These are phyloP conservation scores for Lerema accius DNA, from an alignment of 1,140 invertebrate species.

Conservation along the genomic window DNA sequence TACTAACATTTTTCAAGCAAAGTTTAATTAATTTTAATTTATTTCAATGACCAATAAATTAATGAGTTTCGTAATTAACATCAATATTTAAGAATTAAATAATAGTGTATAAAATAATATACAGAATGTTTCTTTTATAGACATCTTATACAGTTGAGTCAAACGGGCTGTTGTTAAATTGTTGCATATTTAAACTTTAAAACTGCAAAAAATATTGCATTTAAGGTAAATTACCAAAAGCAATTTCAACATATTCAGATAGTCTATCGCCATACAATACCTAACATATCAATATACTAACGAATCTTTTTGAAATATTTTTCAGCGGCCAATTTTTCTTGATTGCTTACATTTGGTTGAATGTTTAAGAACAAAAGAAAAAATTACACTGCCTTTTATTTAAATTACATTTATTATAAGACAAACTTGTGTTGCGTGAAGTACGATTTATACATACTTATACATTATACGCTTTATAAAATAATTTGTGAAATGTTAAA, in stretches of 20 bases:
- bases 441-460: background rate
- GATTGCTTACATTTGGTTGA: background rate
- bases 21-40: no score
- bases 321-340: constrained; percentile 7
- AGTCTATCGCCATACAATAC: constrained; percentile 45
- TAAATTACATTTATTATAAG: background rate
- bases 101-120: no score
- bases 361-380: background rate
- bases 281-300: constrained; percentile 58
- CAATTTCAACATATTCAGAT: constrained; percentile 58
- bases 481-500: background rate
- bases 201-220: background rate
- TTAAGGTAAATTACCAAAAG: constrained; percentile 38
- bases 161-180: constrained; percentile 9
- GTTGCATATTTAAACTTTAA: constrained; percentile 5
- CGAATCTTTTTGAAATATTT: constrained; percentile 34
- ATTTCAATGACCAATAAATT: no score
- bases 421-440: background rate
- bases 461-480: background rate
- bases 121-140: no score
- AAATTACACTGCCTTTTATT: constrained; percentile 22
- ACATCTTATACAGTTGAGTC: constrained; percentile 6
- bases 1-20: no score
- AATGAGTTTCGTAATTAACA: no score
- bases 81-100: no score